Evolutionary conservation across 2,113 vertebrate species (phyloP).

Genomic region (Ammodramus savannarum): DNA sequence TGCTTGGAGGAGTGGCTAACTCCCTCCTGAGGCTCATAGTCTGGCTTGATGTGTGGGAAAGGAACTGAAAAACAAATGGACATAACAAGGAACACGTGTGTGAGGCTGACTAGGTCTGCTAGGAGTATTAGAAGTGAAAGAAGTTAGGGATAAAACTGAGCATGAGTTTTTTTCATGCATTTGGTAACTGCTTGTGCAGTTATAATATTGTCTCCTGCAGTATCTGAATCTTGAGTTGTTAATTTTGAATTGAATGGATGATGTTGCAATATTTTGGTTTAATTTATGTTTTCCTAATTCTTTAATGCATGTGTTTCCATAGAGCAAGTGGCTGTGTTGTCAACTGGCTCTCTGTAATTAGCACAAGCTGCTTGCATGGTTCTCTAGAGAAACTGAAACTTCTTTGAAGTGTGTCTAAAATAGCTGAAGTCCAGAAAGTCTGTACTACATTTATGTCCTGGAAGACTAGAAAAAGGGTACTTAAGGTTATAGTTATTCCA

Average conservation of each 20-base stretch:
- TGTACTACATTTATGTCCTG: neutral
- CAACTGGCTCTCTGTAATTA: neutral
- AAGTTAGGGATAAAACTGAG: neutral
- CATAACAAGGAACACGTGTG: conserved; percentile 13
- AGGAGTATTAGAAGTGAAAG: neutral
- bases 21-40: conserved; percentile 1
- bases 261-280: neutral
- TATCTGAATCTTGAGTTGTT: neutral
- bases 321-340: neutral
- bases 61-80: conserved; percentile 7
- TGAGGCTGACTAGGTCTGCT: neutral
- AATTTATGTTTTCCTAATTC: neutral
- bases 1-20: conserved; percentile 21
- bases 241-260: neutral
- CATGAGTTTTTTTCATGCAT: neutral
- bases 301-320: neutral
- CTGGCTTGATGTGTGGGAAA: conserved; percentile 47
- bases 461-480: neutral
- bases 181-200: neutral
- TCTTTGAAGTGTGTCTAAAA: conserved; percentile 5
- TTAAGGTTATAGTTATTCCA: neutral
- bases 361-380: neutral
- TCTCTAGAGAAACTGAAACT: conserved; percentile 1
- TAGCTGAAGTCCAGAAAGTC: neutral
- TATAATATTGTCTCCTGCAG: neutral